Evolutionary conservation across 1,140 invertebrate genomes (phyloP).

Genomic region (Pomphorhynchus laevis): DNA sequence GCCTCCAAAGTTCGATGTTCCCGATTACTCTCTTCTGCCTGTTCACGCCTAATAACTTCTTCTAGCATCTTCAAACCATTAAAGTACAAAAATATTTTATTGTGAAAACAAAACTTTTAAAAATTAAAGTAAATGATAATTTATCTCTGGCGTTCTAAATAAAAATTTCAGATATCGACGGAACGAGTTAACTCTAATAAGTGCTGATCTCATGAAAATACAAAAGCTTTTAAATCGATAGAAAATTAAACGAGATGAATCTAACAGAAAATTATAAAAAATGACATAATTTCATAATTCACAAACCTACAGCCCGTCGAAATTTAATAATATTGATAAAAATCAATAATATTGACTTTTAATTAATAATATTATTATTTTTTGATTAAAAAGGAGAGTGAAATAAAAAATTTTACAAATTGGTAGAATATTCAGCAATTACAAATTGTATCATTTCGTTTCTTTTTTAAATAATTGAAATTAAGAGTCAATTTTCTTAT

Average conservation of each 20-base stretch:
- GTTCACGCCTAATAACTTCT: constrained; percentile 31
- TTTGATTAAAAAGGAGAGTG: background rate
- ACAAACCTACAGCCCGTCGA: background rate
- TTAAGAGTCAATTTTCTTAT: too few species aligned
- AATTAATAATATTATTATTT: background rate
- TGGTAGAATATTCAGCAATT: too few species aligned
- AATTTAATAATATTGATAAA: background rate
- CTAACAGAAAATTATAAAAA: constrained; percentile 1
- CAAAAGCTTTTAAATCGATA: background rate
- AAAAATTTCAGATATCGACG: background rate
- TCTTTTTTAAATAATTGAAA: too few species aligned
- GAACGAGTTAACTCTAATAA: background rate
- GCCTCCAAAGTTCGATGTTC: constrained; percentile 20
- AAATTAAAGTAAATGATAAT: background rate
- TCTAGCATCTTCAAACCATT: constrained; percentile 33
- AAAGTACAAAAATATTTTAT: background rate
- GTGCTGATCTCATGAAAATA: background rate
- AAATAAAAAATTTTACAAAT: too few species aligned
- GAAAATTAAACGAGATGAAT: background rate
- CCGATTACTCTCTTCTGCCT: constrained; percentile 28
- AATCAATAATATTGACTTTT: background rate
- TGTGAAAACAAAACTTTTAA: background rate
- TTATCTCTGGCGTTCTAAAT: background rate
- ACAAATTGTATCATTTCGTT: too few species aligned
- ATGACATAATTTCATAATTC: background rate